These are phyloP conservation scores for Synergus umbraculus DNA, from an alignment of 2,888 invertebrate species.

Conservation along the genomic window DNA sequence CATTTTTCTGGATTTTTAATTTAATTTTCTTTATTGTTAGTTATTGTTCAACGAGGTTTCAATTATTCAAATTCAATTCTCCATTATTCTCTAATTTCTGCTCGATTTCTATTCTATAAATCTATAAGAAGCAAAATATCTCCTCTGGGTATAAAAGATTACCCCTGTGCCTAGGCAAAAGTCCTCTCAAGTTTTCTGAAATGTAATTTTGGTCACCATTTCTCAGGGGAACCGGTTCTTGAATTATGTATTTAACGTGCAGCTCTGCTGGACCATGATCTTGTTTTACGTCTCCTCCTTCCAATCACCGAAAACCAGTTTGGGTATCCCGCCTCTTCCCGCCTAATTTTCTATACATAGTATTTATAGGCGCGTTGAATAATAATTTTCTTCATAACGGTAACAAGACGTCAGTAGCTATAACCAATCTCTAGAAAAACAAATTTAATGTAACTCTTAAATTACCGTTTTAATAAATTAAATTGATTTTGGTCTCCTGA, in stretches of 20 bases:
- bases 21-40: too few species aligned
- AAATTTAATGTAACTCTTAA: not conserved
- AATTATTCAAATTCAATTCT: too few species aligned
- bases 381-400: constrained; percentile 55
- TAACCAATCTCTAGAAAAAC: not conserved
- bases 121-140: too few species aligned
- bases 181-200: not conserved
- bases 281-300: constrained; percentile 53
- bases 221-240: constrained; percentile 56
- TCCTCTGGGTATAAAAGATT: not conserved
- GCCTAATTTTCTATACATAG: constrained; percentile 46
- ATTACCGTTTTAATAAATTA: not conserved
- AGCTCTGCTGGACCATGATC: constrained; percentile 53
- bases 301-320: constrained; percentile 61
- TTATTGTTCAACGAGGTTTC: too few species aligned
- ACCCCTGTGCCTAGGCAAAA: constrained; percentile 3
- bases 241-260: constrained; percentile 49
- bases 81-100: too few species aligned
- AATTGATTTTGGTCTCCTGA: not conserved
- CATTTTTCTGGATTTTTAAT: too few species aligned
- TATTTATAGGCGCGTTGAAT: constrained; percentile 56
- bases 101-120: too few species aligned
- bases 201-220: constrained; percentile 34
- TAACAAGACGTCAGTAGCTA: constrained; percentile 31
- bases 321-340: constrained; percentile 49